Percentiles rank a stretch among this genome's conserved stretches.
Conservation (phyloP, 2,113 vertebrate species). For the human region GRCh38 chr13:64188501-64189000, state of each 20-base stretch:
- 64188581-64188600: background rate
- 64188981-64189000: background rate
- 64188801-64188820: background rate
- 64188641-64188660: background rate
- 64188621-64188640: background rate
- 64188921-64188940: background rate
- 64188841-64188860: background rate
- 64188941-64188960: background rate
- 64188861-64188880: background rate
- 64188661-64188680: background rate
- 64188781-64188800: background rate
- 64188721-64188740: background rate
- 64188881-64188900: background rate
- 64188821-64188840: background rate
- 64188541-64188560: background rate
- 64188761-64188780: background rate
- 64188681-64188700: background rate
- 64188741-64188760: background rate
- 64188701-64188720: background rate
- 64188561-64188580: background rate
- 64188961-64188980: background rate
- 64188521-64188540: background rate
- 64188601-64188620: background rate
- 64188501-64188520: background rate
- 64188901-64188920: background rate